Evolutionary conservation across 2,888 invertebrate genomes (phyloP).

Genomic region (Iphiclides podalirius): DNA sequence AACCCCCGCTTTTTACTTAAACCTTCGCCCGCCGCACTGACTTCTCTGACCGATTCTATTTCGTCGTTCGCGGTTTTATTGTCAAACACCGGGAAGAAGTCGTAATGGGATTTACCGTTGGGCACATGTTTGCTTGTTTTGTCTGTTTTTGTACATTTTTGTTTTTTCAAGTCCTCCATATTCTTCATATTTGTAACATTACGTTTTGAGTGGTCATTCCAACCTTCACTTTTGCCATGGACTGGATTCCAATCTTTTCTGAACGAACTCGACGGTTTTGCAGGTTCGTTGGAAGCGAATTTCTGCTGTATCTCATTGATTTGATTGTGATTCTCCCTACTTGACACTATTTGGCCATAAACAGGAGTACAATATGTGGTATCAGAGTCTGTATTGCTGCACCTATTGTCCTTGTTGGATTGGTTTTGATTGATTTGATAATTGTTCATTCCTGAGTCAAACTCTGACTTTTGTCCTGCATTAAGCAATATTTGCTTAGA

Average conservation of each 20-base stretch:
- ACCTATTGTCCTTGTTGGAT: slow-evolving; percentile 47
- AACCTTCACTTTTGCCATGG: slow-evolving; percentile 58
- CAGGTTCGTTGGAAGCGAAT: slow-evolving; percentile 54
- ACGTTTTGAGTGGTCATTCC: slow-evolving; percentile 64
- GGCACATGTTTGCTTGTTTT: slow-evolving; percentile 50
- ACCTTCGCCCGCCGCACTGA: slow-evolving; percentile 23
- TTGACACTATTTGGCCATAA: slow-evolving; percentile 73
- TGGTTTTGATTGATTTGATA: slow-evolving; percentile 60
- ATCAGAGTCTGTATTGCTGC: slow-evolving; percentile 49
- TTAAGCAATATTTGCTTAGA: slow-evolving; percentile 73
- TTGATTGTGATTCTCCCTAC: slow-evolving; percentile 71
- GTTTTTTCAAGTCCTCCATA: slow-evolving; percentile 48
- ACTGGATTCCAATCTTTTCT: slow-evolving; percentile 62
- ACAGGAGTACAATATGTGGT: slow-evolving; percentile 72
- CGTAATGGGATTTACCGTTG: slow-evolving; percentile 66
- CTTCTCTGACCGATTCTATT: slow-evolving; percentile 32
- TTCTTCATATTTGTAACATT: slow-evolving; percentile 54
- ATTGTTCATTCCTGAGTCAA: slow-evolving; percentile 75
- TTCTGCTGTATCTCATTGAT: slow-evolving; percentile 74
- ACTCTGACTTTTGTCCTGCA: slow-evolving; percentile 73
- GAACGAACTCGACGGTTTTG: slow-evolving; percentile 67
- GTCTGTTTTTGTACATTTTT: slow-evolving; percentile 49
- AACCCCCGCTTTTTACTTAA: slow-evolving; percentile 27
- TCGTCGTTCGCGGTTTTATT: slow-evolving; percentile 49
- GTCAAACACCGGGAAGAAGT: slow-evolving; percentile 73